These are phyloP conservation scores for Geopemphigus sp. DNA, from an alignment of 1,140 invertebrate genomes.

Conservation along the genomic window DNA sequence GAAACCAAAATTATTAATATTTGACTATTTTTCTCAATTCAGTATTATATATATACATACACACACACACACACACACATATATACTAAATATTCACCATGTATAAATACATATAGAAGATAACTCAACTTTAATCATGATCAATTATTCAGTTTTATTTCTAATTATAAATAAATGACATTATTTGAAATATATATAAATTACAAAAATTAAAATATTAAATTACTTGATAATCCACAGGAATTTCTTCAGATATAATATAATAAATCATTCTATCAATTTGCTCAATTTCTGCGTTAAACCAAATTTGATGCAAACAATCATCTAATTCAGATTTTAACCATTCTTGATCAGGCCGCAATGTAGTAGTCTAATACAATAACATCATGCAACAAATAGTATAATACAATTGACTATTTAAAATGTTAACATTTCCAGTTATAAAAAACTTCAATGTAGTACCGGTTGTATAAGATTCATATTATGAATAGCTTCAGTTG, in stretches of 20 bases:
- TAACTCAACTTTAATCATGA: no score
- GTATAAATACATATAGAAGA: background rate
- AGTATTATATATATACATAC: no score
- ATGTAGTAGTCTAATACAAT: constrained; percentile 14
- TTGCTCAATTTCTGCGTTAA: constrained; percentile 44
- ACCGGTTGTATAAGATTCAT: constrained; percentile 20
- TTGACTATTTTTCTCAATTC: no score
- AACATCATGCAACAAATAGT: background rate
- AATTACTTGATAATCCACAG: constrained; percentile 47
- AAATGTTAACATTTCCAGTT: background rate
- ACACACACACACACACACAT: no score
- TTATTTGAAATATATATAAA: no score
- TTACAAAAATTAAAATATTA: background rate
- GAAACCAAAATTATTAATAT: no score
- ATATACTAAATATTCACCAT: background rate
- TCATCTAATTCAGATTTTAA: constrained; percentile 45
- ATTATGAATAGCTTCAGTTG: constrained; percentile 27
- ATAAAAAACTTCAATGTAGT: background rate
- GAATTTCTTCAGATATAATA: constrained; percentile 39
- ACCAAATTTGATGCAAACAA: constrained; percentile 46
- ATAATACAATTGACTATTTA: no score
- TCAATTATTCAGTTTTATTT: no score
- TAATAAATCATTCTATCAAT: constrained; percentile 49
- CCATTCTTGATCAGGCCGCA: constrained; percentile 41
- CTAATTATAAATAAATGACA: no score